These are phyloP conservation scores for Branchellion lobata DNA, from an alignment of 2,888 invertebrate genomes.

Conservation along the genomic window DNA sequence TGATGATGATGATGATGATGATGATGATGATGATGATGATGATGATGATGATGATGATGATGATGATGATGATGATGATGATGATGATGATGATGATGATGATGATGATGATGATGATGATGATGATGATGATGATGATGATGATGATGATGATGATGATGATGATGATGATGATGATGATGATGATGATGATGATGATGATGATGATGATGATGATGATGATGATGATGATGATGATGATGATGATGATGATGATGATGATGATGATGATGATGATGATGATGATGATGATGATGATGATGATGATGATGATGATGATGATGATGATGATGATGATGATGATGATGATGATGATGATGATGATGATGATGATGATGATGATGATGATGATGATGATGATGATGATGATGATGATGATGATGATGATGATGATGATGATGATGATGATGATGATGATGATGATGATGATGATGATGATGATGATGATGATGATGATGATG, in stretches of 20 bases:
- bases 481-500: slow-evolving; percentile 9
- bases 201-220: slow-evolving; percentile 6
- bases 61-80: not conserved
- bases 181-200: not conserved
- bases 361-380: not conserved
- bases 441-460: not conserved
- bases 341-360: slow-evolving; percentile 5
- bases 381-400: slow-evolving; percentile 6
- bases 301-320: slow-evolving; percentile 9
- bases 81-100: not conserved
- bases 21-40: slow-evolving; percentile 6
- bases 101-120: not conserved
- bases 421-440: not conserved
- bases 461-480: not conserved
- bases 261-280: not conserved
- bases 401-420: not conserved
- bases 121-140: slow-evolving; percentile 9
- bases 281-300: not conserved
- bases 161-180: slow-evolving; percentile 5
- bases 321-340: not conserved
- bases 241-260: not conserved
- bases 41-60: not conserved
- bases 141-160: not conserved
- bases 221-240: not conserved
- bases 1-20: not conserved